Percentiles rank a stretch among this genome's conserved stretches.
phyloP scores from a whole-genome alignment of 1,140 invertebrate species.

The Radopholus similis region DNA sequence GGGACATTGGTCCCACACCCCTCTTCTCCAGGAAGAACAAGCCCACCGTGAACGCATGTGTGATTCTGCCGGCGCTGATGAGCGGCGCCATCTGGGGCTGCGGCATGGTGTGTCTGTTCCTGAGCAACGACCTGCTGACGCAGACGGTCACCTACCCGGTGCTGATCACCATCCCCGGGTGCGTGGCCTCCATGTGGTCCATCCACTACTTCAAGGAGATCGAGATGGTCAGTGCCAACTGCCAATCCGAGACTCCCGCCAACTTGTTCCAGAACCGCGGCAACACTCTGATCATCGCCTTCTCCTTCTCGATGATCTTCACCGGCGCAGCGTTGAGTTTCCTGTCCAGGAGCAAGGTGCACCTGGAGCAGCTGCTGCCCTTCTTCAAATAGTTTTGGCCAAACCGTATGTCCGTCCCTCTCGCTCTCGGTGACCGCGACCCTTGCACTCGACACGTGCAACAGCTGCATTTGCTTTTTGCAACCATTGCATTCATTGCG shows the following conservation, averaged over 20 bases:
- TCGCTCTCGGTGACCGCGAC: too few species aligned
- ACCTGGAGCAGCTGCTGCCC: background rate
- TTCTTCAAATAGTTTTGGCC: background rate
- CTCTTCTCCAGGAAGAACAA: constrained; percentile 24
- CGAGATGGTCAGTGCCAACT: constrained; percentile 17
- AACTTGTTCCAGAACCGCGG: background rate
- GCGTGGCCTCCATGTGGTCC: constrained; percentile 34
- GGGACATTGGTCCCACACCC: background rate
- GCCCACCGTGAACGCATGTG: constrained; percentile 19
- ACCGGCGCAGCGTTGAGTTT: background rate
- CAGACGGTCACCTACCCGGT: constrained; percentile 35
- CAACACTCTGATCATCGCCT: background rate
- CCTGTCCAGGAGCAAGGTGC: background rate
- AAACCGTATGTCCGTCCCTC: too few species aligned
- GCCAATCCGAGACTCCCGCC: background rate
- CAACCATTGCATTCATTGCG: too few species aligned
- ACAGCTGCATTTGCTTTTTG: too few species aligned
- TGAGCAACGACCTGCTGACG: constrained; percentile 30
- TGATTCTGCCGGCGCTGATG: constrained; percentile 27
- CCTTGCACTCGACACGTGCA: too few species aligned
- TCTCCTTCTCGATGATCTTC: background rate
- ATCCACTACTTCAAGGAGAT: constrained; percentile 42
- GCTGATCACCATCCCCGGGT: constrained; percentile 28
- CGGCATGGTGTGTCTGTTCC: constrained; percentile 28
- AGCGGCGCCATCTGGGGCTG: constrained; percentile 35